Evolutionary conservation across 2,888 invertebrate genomes (phyloP), one percentile per base, ranked within the genome.

Genomic region (Chaetogeoica ovagalla): DNA sequence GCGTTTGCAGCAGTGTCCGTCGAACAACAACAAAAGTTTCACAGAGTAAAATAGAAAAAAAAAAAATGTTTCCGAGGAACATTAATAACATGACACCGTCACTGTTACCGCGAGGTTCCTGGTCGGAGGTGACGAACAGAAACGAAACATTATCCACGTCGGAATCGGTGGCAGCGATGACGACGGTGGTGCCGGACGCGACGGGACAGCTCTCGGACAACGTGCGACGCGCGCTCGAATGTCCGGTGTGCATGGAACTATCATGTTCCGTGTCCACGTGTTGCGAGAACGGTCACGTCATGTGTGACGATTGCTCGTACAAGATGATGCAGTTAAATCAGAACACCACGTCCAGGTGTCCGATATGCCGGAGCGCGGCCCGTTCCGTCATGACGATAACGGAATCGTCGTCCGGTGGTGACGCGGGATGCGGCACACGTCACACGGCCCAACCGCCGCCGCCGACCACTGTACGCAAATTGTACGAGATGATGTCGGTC

Each of bases 211-310:
- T 74, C 21, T 74, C 74, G 23, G 74, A 74, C 23, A 3, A 19
- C 39, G 39, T 74, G 55, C 74, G 74, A 13, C 37, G 21, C 17
- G 74, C 55, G 55, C 74, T 74, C 55, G 17, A 65, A 23, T 74
- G 74, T 23, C 74, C 74, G 21, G 74, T 74, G 74, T 74, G 74
- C 74, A 37, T 65, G 39, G 74, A 74, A 7, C 19, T 74, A 55
- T 11, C 65, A 2, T 11, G 37, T 7, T 11, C n/a, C 39, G 55
- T 74, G 19, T 39, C 57, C 6, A 57, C 39, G 55, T 65, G 63
- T 55, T 74, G 65, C 55, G 21, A 39, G 11, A 74, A 74, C 55
- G 74, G 74, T 11, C 74, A 74, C 39, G n/a, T 37, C 1, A 23
- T 23, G 55, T 74, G 74, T 23, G 55, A 57, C 65, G 39, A 55